Evolutionary conservation across 1,140 invertebrate genomes (phyloP), one percentile per base, ranked within the genome.

Genomic region (Drosophila santomea): DNA sequence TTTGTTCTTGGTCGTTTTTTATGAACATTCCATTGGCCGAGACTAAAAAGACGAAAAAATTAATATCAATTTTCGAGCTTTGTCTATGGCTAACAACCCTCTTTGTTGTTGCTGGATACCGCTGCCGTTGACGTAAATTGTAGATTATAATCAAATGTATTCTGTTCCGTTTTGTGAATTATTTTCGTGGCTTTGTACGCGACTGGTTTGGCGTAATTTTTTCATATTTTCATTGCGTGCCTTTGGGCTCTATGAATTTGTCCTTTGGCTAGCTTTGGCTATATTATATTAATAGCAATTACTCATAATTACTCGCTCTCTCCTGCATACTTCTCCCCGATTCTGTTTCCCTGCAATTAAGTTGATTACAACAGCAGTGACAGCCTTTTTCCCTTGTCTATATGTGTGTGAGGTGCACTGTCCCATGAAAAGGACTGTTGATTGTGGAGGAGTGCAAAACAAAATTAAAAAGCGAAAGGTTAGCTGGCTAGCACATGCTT

Each of bases 1-100:
- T 79, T 68, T 64, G 62, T 85, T 74, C 72, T 66, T 38, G 41
- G 56, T 47, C 12, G 59, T 35, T 78, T 82, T 83, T 88, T 86
- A 88, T 83, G 62, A 60, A 61, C 79, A 86, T 86, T 86, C 82
- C 75, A 68, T 38, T 62, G 59, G 57, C 57, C 36, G 25, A 72
- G 48, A 38, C 20, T 54, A 74, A 74, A 50, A 60, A 76, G 44
- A 52, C 51, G 52, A 28, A 71, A 78, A 78, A 84, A 88, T 88
- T 88, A 88, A 88, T 89, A 88, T 88, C 84, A 88, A 88, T 89
- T 89, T 88, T 89, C 52, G 74, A 80, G 84, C 83, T 89, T 88
- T 88, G 83, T 80, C 73, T 89, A 79, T 63, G 77, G 59, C 62
- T 58, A 75, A 78, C 71, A 76, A 74, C 69, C 56, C 23, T 45